Percentiles rank a stretch among this genome's conserved stretches.
phyloP scores from a whole-genome alignment of 2,113 vertebrate genomes.

The Coturnix japonica region DNA sequence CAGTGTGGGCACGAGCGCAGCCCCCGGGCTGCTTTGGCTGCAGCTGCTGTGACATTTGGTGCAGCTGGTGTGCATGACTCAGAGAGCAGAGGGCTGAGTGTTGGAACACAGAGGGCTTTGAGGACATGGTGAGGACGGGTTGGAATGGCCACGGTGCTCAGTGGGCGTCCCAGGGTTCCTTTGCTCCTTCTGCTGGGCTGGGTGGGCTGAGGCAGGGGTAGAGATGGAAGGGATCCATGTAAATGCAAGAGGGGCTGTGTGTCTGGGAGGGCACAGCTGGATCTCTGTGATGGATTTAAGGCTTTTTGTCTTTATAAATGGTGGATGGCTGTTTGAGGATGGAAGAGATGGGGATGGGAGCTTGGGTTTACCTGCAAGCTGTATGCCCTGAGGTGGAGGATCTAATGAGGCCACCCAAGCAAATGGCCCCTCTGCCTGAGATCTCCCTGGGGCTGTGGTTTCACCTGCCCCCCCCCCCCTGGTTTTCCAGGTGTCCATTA shows the following conservation, averaged over 20 bases:
- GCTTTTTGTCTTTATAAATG: background rate
- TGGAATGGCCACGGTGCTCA: rapidly evolving
- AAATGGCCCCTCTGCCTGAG: background rate
- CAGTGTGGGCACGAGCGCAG: background rate
- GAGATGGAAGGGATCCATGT: background rate
- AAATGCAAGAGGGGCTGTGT: background rate
- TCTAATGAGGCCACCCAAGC: background rate
- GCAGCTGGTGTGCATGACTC: conserved; percentile 7
- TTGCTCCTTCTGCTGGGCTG: background rate
- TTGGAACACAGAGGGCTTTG: background rate
- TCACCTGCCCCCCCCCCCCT: background rate
- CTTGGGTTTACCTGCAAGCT: background rate
- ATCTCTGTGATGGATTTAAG: background rate
- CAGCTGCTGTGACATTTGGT: background rate
- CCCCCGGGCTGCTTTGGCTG: background rate
- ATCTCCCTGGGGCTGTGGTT: background rate
- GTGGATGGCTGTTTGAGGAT: background rate
- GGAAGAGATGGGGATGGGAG: background rate
- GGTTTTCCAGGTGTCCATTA: background rate
- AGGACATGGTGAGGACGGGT: background rate
- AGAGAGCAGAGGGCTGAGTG: background rate
- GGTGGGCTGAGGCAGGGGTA: background rate
- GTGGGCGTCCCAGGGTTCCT: background rate
- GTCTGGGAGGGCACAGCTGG: background rate
- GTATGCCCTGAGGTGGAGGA: background rate